Percentiles rank a stretch among this genome's conserved stretches.
Conservation (phyloP, 2,113 vertebrate genomes). For the Spermophilus dauricus region DNA sequence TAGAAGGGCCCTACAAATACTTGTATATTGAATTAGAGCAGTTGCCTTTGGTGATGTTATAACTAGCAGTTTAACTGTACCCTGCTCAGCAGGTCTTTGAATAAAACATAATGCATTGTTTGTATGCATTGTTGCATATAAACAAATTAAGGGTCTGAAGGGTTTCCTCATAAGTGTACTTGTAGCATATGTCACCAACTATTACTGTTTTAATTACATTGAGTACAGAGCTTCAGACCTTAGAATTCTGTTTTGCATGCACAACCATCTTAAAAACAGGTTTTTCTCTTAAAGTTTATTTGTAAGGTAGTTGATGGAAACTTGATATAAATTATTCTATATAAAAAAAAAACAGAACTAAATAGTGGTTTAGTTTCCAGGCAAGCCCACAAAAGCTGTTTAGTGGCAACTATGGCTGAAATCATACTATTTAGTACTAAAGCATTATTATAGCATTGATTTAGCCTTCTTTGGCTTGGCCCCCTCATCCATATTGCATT, state of each 20-base stretch:
- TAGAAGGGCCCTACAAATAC: not conserved
- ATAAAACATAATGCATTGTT: constrained; percentile 35
- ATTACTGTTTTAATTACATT: constrained; percentile 48
- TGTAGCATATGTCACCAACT: not conserved
- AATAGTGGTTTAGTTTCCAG: constrained; percentile 48
- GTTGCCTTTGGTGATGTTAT: not conserved
- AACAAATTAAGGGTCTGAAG: constrained; percentile 49
- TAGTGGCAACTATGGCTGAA: constrained; percentile 6
- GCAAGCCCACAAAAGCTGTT: constrained; percentile 15
- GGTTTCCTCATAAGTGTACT: constrained; percentile 42
- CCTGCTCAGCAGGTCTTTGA: constrained; percentile 46
- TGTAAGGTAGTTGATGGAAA: constrained; percentile 61
- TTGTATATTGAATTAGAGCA: not conserved
- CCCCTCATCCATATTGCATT: not conserved
- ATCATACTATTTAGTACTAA: not conserved
- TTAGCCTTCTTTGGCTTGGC: not conserved
- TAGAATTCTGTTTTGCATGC: constrained; percentile 19
- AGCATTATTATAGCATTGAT: not conserved
- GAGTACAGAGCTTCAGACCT: constrained; percentile 3
- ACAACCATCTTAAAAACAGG: constrained; percentile 15
- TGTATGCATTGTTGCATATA: not conserved
- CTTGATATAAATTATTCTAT: constrained; percentile 57
- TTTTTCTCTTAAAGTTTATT: constrained; percentile 66
- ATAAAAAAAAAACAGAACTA: not conserved
- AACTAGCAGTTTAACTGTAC: not conserved